Conservation (phyloP, 2,113 vertebrate species). For the Pseudorectes ferrugineus region DNA sequence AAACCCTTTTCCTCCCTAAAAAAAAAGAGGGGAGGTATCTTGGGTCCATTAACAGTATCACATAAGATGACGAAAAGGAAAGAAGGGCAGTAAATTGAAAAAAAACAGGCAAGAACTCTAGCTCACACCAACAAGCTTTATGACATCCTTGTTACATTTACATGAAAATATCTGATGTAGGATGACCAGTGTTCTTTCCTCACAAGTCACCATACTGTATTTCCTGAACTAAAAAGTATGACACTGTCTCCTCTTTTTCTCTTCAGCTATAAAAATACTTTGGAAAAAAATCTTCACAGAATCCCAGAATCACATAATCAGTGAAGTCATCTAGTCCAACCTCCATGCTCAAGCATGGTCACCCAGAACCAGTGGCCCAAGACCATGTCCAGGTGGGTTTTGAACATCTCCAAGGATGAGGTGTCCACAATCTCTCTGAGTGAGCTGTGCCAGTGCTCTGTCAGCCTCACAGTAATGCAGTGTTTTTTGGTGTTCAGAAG, state of each 20-base stretch:
- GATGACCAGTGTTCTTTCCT: background rate
- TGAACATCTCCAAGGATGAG: background rate
- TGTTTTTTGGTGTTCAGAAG: background rate
- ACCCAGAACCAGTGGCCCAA: background rate
- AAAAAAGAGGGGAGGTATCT: background rate
- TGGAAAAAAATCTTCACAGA: background rate
- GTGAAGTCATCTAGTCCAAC: background rate
- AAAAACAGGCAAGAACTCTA: background rate
- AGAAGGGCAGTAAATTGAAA: background rate
- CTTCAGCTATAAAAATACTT: background rate
- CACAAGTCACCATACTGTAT: background rate
- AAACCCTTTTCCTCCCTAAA: background rate
- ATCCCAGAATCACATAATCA: background rate
- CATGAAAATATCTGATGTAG: background rate
- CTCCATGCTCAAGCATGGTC: background rate
- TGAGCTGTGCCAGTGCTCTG: background rate
- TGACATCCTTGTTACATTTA: background rate
- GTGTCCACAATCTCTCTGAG: background rate
- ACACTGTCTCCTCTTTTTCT: background rate
- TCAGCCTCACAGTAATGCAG: background rate
- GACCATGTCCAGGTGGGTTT: background rate
- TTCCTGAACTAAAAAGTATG: background rate
- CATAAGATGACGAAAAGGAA: background rate
- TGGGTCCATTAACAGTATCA: fast-evolving
- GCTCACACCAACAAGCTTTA: background rate